A percentile compares a stretch with the other conserved stretches of the same genome.
These are phyloP conservation scores for Rallus crepitans DNA, from an alignment of 2,797 vertebrate species.

Conservation along the genomic window DNA sequence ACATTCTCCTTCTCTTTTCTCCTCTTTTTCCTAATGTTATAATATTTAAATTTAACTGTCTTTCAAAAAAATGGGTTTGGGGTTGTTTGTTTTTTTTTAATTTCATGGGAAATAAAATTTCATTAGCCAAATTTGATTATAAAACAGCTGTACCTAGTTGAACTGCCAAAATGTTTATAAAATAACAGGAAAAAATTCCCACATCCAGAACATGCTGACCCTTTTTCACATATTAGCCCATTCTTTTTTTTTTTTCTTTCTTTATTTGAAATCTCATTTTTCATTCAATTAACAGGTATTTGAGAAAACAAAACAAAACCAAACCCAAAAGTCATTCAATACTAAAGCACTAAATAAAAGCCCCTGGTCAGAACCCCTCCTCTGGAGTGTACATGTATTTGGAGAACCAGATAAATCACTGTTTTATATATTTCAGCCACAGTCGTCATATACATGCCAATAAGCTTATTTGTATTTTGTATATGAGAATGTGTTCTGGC, in stretches of 20 bases:
- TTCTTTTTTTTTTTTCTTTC: background rate
- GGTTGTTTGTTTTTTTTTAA: background rate
- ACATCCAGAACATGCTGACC: background rate
- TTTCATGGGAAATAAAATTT: background rate
- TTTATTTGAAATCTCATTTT: background rate
- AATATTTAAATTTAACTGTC: background rate
- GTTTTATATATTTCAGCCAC: background rate
- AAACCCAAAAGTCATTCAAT: fast-evolving
- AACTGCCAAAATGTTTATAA: background rate
- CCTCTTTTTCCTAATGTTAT: background rate
- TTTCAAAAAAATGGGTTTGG: background rate
- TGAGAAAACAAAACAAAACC: background rate
- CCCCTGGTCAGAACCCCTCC: background rate
- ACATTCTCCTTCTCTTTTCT: background rate
- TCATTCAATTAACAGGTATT: background rate
- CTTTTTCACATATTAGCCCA: background rate
- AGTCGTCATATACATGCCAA: background rate
- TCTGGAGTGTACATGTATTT: background rate
- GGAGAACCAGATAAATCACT: background rate
- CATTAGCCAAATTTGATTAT: background rate
- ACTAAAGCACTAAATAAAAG: background rate
- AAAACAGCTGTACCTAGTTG: background rate
- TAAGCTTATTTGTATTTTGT: background rate
- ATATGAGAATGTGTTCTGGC: background rate
- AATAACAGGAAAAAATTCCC: background rate